These are phyloP conservation scores for Athrips mouffetella DNA, from an alignment of 2,888 invertebrate genomes.

Conservation along the genomic window DNA sequence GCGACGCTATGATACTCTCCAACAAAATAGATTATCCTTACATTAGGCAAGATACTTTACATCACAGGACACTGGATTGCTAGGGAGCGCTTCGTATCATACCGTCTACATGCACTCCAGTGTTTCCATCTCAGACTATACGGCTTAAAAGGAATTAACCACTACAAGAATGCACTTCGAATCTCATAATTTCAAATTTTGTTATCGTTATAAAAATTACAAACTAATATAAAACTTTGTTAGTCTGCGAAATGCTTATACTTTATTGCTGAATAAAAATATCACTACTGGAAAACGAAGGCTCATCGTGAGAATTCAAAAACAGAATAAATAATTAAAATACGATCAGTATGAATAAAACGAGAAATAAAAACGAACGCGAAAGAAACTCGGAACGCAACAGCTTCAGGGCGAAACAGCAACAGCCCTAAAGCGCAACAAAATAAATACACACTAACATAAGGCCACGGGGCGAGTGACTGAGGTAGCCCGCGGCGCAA, in stretches of 20 bases:
- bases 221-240: slow-evolving; percentile 68
- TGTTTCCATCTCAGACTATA: slow-evolving; percentile 71
- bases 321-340: slow-evolving; percentile 73
- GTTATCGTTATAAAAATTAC: slow-evolving; percentile 68
- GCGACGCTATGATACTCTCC: slow-evolving; percentile 52
- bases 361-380: slow-evolving; percentile 66
- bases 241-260: slow-evolving; percentile 69
- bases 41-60: slow-evolving; percentile 72
- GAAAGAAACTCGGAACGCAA: slow-evolving; percentile 71
- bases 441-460: slow-evolving; percentile 71
- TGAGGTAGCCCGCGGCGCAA: slow-evolving; percentile 74
- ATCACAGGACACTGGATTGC: slow-evolving; percentile 64
- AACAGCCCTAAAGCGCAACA: slow-evolving; percentile 73
- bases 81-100: too few species aligned
- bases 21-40: slow-evolving; percentile 72
- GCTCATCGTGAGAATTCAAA: slow-evolving; percentile 66
- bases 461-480: slow-evolving; percentile 74
- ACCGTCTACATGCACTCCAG: slow-evolving; percentile 46
- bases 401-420: slow-evolving; percentile 69
- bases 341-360: slow-evolving; percentile 64
- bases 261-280: slow-evolving; percentile 77
- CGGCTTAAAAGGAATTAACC: slow-evolving; percentile 73
- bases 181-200: slow-evolving; percentile 74
- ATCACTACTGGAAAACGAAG: slow-evolving; percentile 77
- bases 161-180: slow-evolving; percentile 77